Evolutionary conservation across 92 coral and sea anemone genomes (phyloP).

Genomic region (Siderastrea radians): DNA sequence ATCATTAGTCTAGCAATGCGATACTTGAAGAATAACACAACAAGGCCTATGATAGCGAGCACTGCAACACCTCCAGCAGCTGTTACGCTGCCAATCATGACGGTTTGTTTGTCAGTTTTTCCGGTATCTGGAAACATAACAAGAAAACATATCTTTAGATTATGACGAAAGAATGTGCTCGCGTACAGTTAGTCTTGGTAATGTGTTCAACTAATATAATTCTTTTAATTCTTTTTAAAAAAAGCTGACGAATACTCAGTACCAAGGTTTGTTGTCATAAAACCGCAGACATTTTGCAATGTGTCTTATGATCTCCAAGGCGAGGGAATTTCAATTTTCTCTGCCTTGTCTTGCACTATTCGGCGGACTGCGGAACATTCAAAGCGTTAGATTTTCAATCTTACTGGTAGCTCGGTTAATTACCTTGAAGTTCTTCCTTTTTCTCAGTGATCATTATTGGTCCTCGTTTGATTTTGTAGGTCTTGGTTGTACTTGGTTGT

Average conservation of each 20-base stretch:
- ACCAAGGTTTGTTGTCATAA: no score
- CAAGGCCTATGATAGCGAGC: constrained; percentile 35
- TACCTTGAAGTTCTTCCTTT: not conserved
- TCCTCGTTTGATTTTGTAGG: constrained; percentile 10
- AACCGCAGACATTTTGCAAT: no score
- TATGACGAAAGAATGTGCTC: not conserved
- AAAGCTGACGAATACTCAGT: no score
- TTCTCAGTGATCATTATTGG: constrained; percentile 2
- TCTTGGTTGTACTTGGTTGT: not conserved
- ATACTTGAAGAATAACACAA: constrained; percentile 31
- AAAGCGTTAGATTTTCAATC: not conserved
- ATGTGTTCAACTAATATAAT: no score
- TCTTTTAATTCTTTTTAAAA: no score
- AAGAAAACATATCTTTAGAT: not conserved
- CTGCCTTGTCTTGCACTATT: no score
- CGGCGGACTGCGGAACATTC: no score
- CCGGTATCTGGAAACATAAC: constrained; percentile 1
- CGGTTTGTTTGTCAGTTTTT: constrained; percentile 23
- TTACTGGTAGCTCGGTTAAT: not conserved
- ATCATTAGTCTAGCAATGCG: constrained; percentile 36
- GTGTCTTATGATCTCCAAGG: no score
- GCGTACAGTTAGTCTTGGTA: no score
- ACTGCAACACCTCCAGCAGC: constrained; percentile 41
- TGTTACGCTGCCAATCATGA: constrained; percentile 24
- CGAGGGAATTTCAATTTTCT: no score